These are phyloP conservation scores for Brachyptera putata DNA, from an alignment of 2,888 invertebrate genomes.

Conservation along the genomic window DNA sequence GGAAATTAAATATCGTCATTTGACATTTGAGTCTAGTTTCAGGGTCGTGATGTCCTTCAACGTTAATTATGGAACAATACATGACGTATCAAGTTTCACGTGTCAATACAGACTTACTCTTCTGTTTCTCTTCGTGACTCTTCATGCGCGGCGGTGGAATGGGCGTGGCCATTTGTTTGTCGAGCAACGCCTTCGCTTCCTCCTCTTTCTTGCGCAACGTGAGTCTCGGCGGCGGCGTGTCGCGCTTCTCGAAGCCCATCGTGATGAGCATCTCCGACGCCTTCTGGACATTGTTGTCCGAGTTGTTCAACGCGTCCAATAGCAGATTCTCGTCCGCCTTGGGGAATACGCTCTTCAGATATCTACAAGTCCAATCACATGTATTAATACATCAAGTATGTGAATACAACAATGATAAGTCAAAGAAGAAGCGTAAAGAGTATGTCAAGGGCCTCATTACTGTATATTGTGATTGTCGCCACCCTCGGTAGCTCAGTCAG, in stretches of 20 bases:
- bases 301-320: constrained; percentile 75
- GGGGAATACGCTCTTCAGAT: constrained; percentile 86
- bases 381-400: not conserved
- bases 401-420: not conserved
- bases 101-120: constrained; percentile 51
- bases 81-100: too few species aligned
- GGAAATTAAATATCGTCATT: too few species aligned
- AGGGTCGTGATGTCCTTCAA: too few species aligned
- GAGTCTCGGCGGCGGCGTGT: constrained; percentile 55
- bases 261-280: constrained; percentile 75
- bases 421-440: too few species aligned
- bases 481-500: too few species aligned
- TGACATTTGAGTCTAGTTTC: too few species aligned
- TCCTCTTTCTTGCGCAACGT: constrained; percentile 49
- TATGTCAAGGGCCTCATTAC: too few species aligned
- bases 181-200: constrained; percentile 34
- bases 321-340: constrained; percentile 85
- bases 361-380: constrained; percentile 60
- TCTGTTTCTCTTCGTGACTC: constrained; percentile 63
- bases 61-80: too few species aligned
- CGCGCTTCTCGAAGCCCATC: constrained; percentile 79
- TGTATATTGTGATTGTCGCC: too few species aligned
- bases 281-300: constrained; percentile 87
- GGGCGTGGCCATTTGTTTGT: constrained; percentile 42
- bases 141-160: constrained; percentile 61